Percentiles rank a stretch among this genome's conserved stretches.
Evolutionary conservation across 2,113 vertebrate species (phyloP).

Genomic region (Chaetops frenatus): DNA sequence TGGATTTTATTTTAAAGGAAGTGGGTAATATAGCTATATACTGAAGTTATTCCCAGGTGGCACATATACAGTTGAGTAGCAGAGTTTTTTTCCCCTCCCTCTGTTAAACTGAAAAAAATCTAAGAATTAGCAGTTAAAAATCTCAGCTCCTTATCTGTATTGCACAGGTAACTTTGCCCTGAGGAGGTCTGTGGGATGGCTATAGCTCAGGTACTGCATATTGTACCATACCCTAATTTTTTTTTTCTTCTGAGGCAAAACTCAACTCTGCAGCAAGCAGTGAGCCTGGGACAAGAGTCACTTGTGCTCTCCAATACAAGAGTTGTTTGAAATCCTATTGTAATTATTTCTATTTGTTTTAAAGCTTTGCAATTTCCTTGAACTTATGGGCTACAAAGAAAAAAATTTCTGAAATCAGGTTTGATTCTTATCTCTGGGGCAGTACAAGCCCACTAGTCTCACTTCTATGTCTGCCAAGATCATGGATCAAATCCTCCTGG

Average conservation of each 20-base stretch:
- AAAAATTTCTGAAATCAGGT: neutral
- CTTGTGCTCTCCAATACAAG: neutral
- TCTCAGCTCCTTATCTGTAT: neutral
- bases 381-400: neutral
- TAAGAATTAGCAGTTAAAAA: neutral
- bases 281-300: neutral
- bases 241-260: neutral
- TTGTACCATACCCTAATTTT: neutral
- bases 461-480: neutral
- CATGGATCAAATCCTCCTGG: neutral
- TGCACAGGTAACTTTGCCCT: neutral
- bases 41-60: neutral
- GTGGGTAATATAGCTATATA: neutral
- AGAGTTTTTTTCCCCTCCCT: neutral
- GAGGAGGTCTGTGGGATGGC: neutral
- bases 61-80: neutral
- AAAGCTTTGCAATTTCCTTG: neutral
- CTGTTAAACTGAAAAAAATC: neutral
- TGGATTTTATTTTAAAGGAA: neutral
- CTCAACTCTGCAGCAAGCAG: neutral
- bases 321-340: neutral
- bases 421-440: neutral
- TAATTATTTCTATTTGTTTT: neutral
- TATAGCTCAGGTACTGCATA: neutral
- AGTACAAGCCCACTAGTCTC: neutral